Evolutionary conservation across 2,797 vertebrate genomes (phyloP).

Genomic region (Acipenser transmontanus): DNA sequence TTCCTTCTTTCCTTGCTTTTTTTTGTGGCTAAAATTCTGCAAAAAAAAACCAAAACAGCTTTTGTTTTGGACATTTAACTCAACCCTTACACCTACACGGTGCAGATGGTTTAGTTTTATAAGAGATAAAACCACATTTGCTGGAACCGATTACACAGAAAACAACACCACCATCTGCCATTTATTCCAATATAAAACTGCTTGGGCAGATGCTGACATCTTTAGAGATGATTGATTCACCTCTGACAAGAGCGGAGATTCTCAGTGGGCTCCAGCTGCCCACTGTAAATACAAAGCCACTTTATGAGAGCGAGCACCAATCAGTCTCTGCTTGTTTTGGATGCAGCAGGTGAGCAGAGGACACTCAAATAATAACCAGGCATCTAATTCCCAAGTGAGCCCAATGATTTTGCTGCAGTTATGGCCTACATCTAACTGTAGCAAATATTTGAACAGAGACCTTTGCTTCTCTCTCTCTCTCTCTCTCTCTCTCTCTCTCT

Average conservation of each 20-base stretch:
- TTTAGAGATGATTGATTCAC: conserved; percentile 96
- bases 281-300: conserved; percentile 43
- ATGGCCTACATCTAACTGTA: conserved; percentile 26
- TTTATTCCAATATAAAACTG: conserved; percentile 96
- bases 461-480: not conserved
- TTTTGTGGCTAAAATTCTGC: conserved; percentile 26
- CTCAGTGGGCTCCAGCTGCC: conserved; percentile 70
- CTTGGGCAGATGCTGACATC: conserved; percentile 98
- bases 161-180: conserved; percentile 98
- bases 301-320: conserved; percentile 40
- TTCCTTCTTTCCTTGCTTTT: too few species aligned
- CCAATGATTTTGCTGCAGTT: conserved; percentile 38
- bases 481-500: too few species aligned
- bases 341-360: conserved; percentile 75
- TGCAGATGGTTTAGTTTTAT: conserved; percentile 97
- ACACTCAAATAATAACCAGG: conserved; percentile 69
- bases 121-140: conserved; percentile 96
- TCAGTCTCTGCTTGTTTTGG: conserved; percentile 60
- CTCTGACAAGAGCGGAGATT: conserved; percentile 77
- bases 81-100: conserved; percentile 85
- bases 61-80: conserved; percentile 27
- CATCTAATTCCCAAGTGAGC: conserved; percentile 39
- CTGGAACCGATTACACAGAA: conserved; percentile 99
- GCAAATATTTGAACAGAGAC: conserved; percentile 27
- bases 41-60: conserved; percentile 21